Evolutionary conservation across 2,888 invertebrate species (phyloP), one percentile per base, ranked within the genome.

Genomic region (Leuctra nigra): DNA sequence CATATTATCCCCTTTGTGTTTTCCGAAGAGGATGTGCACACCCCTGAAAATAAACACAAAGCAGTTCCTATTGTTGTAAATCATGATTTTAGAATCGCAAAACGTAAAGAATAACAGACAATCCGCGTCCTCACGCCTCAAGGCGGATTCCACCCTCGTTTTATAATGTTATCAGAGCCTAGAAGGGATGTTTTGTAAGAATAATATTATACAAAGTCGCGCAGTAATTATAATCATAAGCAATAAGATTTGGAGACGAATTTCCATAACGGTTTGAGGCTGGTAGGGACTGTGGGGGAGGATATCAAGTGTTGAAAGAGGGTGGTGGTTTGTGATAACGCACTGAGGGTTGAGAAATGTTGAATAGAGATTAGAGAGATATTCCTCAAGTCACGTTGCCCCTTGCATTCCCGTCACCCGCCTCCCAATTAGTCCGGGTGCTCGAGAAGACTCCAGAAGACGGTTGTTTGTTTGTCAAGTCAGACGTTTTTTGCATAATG

Each of bases 51-150:
- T n/a, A n/a, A n/a, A n/a, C n/a, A n/a, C n/a, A n/a, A n/a, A n/a
- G n/a, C n/a, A n/a, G n/a, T n/a, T 55, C 33, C 47, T 47, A 44
- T 55, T 55, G 47, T n/a, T n/a, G n/a, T n/a, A n/a, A n/a, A n/a
- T n/a, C n/a, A n/a, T n/a, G n/a, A 55, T 47, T 47, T 55, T 48
- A 48, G 55, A 55, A 55, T 56, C 56, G 52, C 53, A 48, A 58
- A 58, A 54, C 35, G 41, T 29, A 41, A 53, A 44, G 35, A 46
- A 50, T 36, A 18, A 35, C 18, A 39, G 14, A 38, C 22, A 24
- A 24, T 1, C 22, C 35, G 18, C 22, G 13, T 14, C 35, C 38
- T 1, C 18, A 18, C n/a, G 20, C 11, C 25, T 52, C n/a, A n/a
- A 18, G 14, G 16, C 7, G 24, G 9, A 29, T 14, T 13, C 14